phyloP scores from a whole-genome alignment of 1,140 invertebrate species.

The Cotesia glomerata region DNA sequence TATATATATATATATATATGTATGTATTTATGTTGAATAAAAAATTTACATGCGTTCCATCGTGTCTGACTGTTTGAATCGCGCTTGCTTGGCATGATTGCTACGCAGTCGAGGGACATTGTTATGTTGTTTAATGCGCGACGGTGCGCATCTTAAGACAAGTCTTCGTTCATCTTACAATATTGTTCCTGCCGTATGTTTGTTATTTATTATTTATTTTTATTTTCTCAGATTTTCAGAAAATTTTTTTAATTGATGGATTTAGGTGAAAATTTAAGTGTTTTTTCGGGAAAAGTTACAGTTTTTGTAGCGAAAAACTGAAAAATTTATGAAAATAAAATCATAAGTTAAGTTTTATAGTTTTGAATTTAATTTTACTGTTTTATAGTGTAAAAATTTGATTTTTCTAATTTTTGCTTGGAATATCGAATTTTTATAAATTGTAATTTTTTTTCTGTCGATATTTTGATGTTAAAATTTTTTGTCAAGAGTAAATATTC shows the following conservation, averaged over 20 bases:
- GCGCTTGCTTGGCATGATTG: constrained; percentile 34
- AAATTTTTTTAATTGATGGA: background rate
- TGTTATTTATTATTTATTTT: background rate
- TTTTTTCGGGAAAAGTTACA: background rate
- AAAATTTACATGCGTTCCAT: constrained; percentile 38
- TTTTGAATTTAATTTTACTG: too few relatives aligned
- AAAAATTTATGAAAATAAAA: too few relatives aligned
- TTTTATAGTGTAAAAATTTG: too few relatives aligned
- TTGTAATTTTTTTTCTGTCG: too few relatives aligned
- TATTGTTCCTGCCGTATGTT: background rate
- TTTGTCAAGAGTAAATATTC: too few relatives aligned
- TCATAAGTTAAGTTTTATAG: too few relatives aligned
- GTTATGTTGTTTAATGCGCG: constrained; percentile 35
- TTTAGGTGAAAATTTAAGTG: too few relatives aligned
- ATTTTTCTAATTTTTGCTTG: too few relatives aligned
- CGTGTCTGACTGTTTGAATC: constrained; percentile 27
- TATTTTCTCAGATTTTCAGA: background rate
- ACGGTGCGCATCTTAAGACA: constrained; percentile 35
- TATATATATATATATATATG: background rate
- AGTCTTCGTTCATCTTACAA: constrained; percentile 30
- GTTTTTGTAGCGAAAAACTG: background rate
- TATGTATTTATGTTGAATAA: constrained; percentile 25
- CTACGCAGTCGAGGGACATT: constrained; percentile 31
- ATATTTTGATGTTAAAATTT: too few relatives aligned
- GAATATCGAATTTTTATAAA: too few relatives aligned